These are phyloP conservation scores for Neotoxoptera formosana DNA, from an alignment of 1,140 invertebrate species.

Conservation along the genomic window DNA sequence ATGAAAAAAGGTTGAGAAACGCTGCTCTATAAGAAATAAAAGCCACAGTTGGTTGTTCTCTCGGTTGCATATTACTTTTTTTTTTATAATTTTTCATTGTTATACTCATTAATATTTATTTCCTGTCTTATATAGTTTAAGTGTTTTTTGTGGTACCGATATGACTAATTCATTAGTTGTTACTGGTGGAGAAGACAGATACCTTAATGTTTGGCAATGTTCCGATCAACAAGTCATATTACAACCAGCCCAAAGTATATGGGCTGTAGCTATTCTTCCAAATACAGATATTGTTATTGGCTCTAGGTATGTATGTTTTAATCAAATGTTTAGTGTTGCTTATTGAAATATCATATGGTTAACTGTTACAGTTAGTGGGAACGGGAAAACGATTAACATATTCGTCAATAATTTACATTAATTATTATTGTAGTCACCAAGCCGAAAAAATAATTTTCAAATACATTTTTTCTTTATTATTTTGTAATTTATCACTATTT, in stretches of 20 bases:
- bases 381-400: no score
- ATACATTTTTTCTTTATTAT: no score
- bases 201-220: slow-evolving; percentile 83
- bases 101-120: neutral
- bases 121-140: slow-evolving; percentile 55
- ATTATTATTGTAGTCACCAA: no score
- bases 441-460: no score
- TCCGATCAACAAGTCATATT: slow-evolving; percentile 75
- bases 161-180: slow-evolving; percentile 65
- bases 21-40: no score
- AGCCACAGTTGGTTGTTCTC: neutral
- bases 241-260: slow-evolving; percentile 87
- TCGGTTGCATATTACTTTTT: rapidly evolving
- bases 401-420: no score
- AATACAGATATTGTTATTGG: slow-evolving; percentile 94
- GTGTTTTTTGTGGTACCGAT: slow-evolving; percentile 51
- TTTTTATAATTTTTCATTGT: neutral
- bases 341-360: neutral
- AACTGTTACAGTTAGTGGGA: no score
- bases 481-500: no score
- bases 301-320: slow-evolving; percentile 67
- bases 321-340: neutral
- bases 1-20: no score
- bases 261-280: slow-evolving; percentile 80
- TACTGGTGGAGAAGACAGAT: slow-evolving; percentile 86